Evolutionary conservation across 2,113 vertebrate species (phyloP), one percentile per base, ranked within the genome.

Genomic region (Otocyon megalotis): DNA sequence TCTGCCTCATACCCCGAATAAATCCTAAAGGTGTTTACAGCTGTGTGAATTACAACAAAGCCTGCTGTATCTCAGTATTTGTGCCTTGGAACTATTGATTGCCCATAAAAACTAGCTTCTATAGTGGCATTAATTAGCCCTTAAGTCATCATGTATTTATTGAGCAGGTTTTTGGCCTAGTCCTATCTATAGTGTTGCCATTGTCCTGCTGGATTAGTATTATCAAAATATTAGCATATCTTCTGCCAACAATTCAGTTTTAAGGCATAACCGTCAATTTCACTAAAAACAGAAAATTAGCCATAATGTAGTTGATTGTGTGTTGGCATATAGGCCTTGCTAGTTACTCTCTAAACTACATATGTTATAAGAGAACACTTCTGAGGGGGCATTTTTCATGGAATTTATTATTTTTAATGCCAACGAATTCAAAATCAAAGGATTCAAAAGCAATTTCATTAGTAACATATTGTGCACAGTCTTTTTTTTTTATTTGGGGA

Each of bases 211-310:
- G 53, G 5, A 5, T 69, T 60, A 13, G 62, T 69, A 9, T 74
- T 63, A 13, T 62, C 37, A 82, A 67, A 88, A 48, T 30, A 96
- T 87, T 83, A 88, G 14, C 26, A 74, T 71, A 83, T 63, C 19
- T 90, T 93, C 54, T 74, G 11, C 48, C 17, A 54, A 30, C 58
- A 4, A 53, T 87, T 83, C 9, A 76, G 9, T 30, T 79, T 67
- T 79, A 86, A 92, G 3, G 8, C 4, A 69, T 58, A 89, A 48
- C 8, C 24, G 8, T 37, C 35, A 76, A 63, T 87, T 86, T 95
- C 20, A 92, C 56, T 84, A 71, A 89, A 88, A 93, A 83, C 1
- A 93, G 12, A 81, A 81, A 91, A 87, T 80, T 32, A 82, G 56
- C 89, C 79, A 95, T 80, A 30, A 81, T 87, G 28, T 54, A 20